phyloP scores from a whole-genome alignment of 1,140 invertebrate species.

The Drosophila oshimai region DNA sequence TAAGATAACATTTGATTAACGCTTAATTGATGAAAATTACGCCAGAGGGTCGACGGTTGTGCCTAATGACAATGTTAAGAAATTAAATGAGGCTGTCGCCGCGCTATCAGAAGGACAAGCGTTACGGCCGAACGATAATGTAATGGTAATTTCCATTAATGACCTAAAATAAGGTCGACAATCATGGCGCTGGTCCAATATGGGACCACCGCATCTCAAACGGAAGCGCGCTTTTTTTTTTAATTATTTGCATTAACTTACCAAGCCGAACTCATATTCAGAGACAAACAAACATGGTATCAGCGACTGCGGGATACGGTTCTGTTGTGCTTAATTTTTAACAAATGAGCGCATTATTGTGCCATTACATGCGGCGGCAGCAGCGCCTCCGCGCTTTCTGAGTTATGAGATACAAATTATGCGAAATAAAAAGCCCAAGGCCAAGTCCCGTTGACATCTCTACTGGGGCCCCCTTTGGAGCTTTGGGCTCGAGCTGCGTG shows the following conservation, averaged over 20 bases:
- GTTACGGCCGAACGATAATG: conserved; percentile 6
- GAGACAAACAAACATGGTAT: background rate
- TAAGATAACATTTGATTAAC: conserved; percentile 66
- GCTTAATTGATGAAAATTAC: conserved; percentile 65
- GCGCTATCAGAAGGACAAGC: conserved; percentile 41
- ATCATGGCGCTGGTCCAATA: too few relatives aligned
- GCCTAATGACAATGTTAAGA: conserved; percentile 56
- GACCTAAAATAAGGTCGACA: conserved; percentile 17
- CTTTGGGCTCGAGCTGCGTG: conserved; percentile 1
- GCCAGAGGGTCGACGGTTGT: conserved; percentile 21
- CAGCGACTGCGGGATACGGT: conserved; percentile 9
- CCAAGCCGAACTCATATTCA: background rate
- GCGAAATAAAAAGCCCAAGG: conserved; percentile 60
- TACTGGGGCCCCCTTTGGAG: conserved; percentile 5
- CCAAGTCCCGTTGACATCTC: conserved; percentile 45
- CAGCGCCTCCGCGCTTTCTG: conserved; percentile 12
- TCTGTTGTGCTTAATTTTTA: conserved; percentile 50
- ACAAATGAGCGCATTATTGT: conserved; percentile 63
- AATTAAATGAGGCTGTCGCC: conserved; percentile 22
- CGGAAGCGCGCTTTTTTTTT: conserved; percentile 18
- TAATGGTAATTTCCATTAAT: conserved; percentile 12
- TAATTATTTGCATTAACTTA: conserved; percentile 56
- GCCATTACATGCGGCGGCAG: conserved; percentile 10
- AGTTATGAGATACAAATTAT: conserved; percentile 67
- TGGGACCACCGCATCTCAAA: background rate